Evolutionary conservation across 2,888 invertebrate genomes (phyloP).

Genomic region (Tetramorium bicarinatum): DNA sequence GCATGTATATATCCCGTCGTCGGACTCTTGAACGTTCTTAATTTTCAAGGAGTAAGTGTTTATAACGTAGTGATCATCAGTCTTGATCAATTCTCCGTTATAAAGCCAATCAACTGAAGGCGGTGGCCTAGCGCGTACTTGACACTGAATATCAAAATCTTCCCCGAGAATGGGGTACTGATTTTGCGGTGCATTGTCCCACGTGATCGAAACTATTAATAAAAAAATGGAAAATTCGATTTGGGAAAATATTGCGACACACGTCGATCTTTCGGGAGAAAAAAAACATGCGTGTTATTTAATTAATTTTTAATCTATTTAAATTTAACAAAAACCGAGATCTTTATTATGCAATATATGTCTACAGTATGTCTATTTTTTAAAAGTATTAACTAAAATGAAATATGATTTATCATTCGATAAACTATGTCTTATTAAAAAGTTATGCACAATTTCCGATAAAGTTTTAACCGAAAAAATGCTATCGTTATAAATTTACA

Average conservation of each 20-base stretch:
- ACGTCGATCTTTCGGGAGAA: not conserved
- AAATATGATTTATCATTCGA: not conserved
- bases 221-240: not conserved
- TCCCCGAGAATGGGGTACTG: constrained; percentile 93
- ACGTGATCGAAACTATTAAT: constrained; percentile 92
- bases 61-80: constrained; percentile 91
- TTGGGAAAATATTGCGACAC: not conserved
- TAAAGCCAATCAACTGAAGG: constrained; percentile 95
- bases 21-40: constrained; percentile 92
- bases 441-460: not conserved
- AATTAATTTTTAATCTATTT: not conserved
- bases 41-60: constrained; percentile 93
- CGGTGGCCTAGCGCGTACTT: constrained; percentile 94
- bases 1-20: constrained; percentile 95
- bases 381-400: not conserved
- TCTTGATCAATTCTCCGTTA: constrained; percentile 91
- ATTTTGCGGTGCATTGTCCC: constrained; percentile 94
- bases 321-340: not conserved
- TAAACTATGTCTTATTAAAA: not conserved
- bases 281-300: not conserved
- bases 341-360: not conserved
- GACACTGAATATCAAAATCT: constrained; percentile 93
- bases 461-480: constrained; percentile 4
- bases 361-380: too few species aligned
- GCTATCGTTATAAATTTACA: not conserved